Evolutionary conservation across 2,113 vertebrate species (phyloP).

Genomic region (Phasianus colchicus): DNA sequence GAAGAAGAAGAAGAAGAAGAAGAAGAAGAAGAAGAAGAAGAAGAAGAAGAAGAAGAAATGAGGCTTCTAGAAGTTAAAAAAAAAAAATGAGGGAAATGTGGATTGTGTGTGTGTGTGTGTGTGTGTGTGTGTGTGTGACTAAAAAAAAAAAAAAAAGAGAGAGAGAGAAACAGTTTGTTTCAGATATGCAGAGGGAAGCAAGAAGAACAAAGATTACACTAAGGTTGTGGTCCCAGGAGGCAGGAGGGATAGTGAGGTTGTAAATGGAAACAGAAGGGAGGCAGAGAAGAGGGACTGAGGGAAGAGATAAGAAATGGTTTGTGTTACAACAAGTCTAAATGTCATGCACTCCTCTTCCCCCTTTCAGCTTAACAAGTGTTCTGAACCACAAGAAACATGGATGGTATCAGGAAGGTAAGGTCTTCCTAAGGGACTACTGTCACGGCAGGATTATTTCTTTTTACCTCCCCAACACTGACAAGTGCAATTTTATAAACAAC

Average conservation of each 20-base stretch:
- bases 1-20: not conserved
- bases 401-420: constrained; percentile 43
- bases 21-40: not conserved
- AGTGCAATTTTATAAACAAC: not conserved
- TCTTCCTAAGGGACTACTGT: not conserved
- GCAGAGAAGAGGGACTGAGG: constrained; percentile 23
- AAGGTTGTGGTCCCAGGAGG: constrained; percentile 52
- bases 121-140: too few species aligned
- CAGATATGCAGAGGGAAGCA: constrained; percentile 30
- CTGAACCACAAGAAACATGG: constrained; percentile 43
- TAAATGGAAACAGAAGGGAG: constrained; percentile 54
- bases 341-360: constrained; percentile 37
- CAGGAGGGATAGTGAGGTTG: constrained; percentile 42
- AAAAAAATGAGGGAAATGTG: not conserved
- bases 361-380: constrained; percentile 60
- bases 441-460: not conserved
- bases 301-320: constrained; percentile 66
- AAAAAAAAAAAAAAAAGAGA: too few species aligned
- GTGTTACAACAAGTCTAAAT: constrained; percentile 60
- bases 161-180: not conserved
- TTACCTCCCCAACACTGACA: not conserved
- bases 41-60: not conserved
- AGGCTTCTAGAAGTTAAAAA: not conserved
- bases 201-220: constrained; percentile 35
- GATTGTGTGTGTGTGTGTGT: not conserved